A percentile compares a stretch with the other conserved stretches of the same genome.
Conservation (phyloP, 2,797 vertebrate species). For the Cryptoprocta ferox region DNA sequence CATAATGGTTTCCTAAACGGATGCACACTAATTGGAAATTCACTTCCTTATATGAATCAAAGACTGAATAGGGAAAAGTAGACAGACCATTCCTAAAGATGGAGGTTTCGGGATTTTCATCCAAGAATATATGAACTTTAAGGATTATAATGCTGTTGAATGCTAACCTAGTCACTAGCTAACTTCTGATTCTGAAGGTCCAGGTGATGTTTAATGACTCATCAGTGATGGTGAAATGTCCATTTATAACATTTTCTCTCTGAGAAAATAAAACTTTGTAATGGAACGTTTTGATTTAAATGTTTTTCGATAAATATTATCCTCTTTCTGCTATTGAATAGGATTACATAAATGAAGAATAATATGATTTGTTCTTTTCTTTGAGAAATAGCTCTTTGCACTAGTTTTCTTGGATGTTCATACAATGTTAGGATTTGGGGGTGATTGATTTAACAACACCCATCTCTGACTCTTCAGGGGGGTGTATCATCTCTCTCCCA, state of each 20-base stretch:
- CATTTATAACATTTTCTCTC: neutral
- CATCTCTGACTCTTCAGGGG: neutral
- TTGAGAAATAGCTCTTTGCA: neutral
- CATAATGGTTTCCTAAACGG: neutral
- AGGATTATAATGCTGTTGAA: neutral
- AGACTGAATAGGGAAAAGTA: neutral
- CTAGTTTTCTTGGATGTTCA: neutral
- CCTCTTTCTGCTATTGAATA: neutral
- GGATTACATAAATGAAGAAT: neutral
- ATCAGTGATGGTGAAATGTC: neutral
- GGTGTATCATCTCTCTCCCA: neutral
- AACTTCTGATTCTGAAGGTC: neutral
- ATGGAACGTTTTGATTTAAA: neutral
- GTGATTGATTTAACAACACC: neutral
- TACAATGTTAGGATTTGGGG: neutral
- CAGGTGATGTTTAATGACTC: neutral
- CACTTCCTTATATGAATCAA: neutral
- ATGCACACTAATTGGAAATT: neutral
- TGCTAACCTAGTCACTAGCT: neutral
- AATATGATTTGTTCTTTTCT: neutral
- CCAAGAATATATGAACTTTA: neutral
- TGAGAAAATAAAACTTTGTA: neutral
- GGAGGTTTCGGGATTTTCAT: neutral
- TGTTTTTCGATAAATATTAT: neutral
- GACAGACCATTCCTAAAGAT: neutral